Percentiles rank a stretch among this genome's conserved stretches.
These are phyloP conservation scores for Dicrostonyx torquatus DNA, from an alignment of 2,797 vertebrate species.

Conservation along the genomic window DNA sequence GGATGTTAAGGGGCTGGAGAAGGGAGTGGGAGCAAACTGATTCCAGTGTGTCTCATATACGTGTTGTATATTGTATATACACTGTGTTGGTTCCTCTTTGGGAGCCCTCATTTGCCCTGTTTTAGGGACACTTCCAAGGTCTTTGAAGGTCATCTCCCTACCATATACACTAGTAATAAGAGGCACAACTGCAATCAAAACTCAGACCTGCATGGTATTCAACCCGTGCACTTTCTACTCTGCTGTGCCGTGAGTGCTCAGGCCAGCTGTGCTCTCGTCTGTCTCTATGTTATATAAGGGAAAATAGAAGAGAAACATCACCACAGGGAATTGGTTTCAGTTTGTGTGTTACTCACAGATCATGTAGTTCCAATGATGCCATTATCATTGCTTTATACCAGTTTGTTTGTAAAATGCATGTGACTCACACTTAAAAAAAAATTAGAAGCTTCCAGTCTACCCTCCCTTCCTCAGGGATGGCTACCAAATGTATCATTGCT, in stretches of 20 bases:
- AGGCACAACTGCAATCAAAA: neutral
- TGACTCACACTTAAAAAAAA: constrained; percentile 86
- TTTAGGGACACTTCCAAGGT: neutral
- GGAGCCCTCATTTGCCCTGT: neutral
- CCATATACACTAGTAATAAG: neutral
- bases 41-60: neutral
- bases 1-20: neutral
- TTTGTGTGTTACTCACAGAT: constrained; percentile 74
- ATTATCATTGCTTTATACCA: constrained; percentile 81
- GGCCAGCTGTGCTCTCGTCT: neutral
- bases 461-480: constrained; percentile 82
- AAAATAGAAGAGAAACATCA: constrained; percentile 2
- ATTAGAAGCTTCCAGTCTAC: constrained; percentile 87
- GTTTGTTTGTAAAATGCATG: constrained; percentile 84
- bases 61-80: neutral
- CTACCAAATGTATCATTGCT: constrained; percentile 88
- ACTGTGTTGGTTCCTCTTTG: neutral
- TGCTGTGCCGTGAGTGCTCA: neutral
- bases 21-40: neutral
- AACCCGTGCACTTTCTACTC: constrained; percentile 25
- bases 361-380: constrained; percentile 77
- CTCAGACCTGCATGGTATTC: neutral
- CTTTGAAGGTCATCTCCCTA: neutral
- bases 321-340: constrained; percentile 70
- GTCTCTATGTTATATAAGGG: neutral